These are phyloP conservation scores for Leptinotarsa rubiginosa DNA, from an alignment of 2,888 invertebrate species.

Conservation along the genomic window DNA sequence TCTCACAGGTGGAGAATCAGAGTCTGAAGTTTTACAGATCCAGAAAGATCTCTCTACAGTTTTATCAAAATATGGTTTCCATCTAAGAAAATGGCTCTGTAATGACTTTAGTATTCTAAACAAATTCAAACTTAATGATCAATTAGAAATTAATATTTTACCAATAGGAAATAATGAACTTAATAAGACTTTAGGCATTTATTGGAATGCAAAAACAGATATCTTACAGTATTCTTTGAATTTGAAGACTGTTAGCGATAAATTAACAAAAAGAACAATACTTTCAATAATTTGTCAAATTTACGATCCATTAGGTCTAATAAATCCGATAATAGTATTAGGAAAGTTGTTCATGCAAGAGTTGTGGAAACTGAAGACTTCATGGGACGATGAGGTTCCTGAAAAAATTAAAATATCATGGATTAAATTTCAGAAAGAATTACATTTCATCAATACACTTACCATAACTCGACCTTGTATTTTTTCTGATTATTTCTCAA, in stretches of 20 bases:
- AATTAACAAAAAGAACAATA: not conserved
- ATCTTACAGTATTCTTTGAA: slow-evolving; percentile 2
- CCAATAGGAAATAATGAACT: slow-evolving; percentile 11
- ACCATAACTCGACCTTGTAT: no score
- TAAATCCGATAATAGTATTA: slow-evolving; percentile 2
- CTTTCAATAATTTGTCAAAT: slow-evolving; percentile 22
- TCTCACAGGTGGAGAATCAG: slow-evolving; percentile 1
- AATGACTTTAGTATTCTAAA: not conserved
- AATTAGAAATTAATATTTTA: slow-evolving; percentile 19
- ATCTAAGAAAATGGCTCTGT: slow-evolving; percentile 27
- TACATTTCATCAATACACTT: no score
- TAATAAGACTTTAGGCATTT: slow-evolving; percentile 18
- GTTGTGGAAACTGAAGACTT: slow-evolving; percentile 15
- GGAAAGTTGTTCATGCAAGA: slow-evolving; percentile 21
- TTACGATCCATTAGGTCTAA: slow-evolving; percentile 12
- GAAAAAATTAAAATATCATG: no score
- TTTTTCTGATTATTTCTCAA: no score
- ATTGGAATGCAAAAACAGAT: slow-evolving; percentile 23
- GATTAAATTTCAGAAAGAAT: no score
- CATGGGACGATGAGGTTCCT: no score
- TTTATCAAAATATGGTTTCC: slow-evolving; percentile 21
- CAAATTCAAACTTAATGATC: slow-evolving; percentile 5
- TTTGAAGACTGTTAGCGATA: slow-evolving; percentile 2
- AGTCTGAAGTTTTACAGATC: not conserved
- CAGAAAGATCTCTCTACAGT: not conserved